A percentile compares a stretch with the other conserved stretches of the same genome.
These are phyloP conservation scores for Semnornis frantzii DNA, from an alignment of 2,113 vertebrate species.

Conservation along the genomic window DNA sequence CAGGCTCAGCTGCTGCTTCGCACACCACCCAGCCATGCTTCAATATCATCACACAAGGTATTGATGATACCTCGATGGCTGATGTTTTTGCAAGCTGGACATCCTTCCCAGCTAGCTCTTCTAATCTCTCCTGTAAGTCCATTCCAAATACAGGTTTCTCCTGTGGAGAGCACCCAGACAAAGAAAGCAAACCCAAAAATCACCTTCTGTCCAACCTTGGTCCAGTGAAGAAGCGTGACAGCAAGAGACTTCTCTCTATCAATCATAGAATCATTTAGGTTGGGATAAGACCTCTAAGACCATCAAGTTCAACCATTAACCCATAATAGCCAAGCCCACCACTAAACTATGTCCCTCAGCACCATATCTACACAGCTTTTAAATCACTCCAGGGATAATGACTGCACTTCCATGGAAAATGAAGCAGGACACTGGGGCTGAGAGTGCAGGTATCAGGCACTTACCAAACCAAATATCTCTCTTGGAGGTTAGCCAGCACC, in stretches of 20 bases:
- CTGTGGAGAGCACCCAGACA: neutral
- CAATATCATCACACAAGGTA: accelerated
- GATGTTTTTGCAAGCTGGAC: neutral
- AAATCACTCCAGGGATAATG: neutral
- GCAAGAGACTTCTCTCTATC: neutral
- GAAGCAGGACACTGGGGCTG: neutral
- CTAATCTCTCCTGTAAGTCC: neutral
- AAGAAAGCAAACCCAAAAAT: neutral
- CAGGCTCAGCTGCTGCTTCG: neutral
- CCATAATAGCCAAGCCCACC: too few relatives aligned
- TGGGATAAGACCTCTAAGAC: too few relatives aligned
- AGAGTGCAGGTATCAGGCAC: neutral
- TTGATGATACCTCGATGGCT: accelerated
- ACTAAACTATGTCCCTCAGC: too few relatives aligned
- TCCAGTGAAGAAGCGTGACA: neutral
- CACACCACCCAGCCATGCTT: accelerated
- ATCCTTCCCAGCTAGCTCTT: neutral
- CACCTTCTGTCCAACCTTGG: neutral
- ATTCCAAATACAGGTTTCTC: neutral
- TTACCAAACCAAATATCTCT: neutral
- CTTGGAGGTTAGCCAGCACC: neutral
- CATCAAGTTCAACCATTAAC: too few relatives aligned
- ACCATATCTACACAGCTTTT: too few relatives aligned
- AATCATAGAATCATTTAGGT: neutral
- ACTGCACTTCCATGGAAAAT: neutral